These are phyloP conservation scores for Dione juno DNA, from an alignment of 2,888 invertebrate genomes.

Conservation along the genomic window DNA sequence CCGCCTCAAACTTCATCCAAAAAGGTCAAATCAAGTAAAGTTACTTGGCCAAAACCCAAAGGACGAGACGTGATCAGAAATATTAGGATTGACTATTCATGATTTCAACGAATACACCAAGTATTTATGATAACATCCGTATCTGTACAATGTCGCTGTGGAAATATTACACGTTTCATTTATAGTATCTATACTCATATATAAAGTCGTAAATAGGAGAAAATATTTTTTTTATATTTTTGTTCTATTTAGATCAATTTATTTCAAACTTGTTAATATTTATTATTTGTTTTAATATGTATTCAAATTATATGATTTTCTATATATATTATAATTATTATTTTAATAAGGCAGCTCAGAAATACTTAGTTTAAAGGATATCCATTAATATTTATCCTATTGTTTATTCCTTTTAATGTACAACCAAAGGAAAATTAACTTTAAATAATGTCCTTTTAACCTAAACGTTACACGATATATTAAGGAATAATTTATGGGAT, in stretches of 20 bases:
- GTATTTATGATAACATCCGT: constrained; percentile 21
- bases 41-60: constrained; percentile 70
- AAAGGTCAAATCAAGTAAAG: constrained; percentile 56
- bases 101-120: constrained; percentile 49
- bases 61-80: constrained; percentile 71
- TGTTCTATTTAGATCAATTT: neutral
- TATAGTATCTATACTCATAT: neutral
- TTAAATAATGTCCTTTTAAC: constrained; percentile 7
- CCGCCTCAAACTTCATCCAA: constrained; percentile 42
- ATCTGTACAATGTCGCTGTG: constrained; percentile 12
- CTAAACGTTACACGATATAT: constrained; percentile 5
- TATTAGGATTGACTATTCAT: constrained; percentile 74
- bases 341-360: too few relatives aligned
- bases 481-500: too few relatives aligned
- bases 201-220: constrained; percentile 6
- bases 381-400: neutral
- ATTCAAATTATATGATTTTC: too few relatives aligned
- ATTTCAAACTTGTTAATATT: too few relatives aligned
- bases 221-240: neutral
- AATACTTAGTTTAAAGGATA: too few relatives aligned
- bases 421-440: neutral
- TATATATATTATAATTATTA: too few relatives aligned
- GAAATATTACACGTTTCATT: neutral
- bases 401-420: neutral
- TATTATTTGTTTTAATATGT: too few relatives aligned